Evolutionary conservation across 2,888 invertebrate genomes (phyloP).

Genomic region (Xylota segnis): DNA sequence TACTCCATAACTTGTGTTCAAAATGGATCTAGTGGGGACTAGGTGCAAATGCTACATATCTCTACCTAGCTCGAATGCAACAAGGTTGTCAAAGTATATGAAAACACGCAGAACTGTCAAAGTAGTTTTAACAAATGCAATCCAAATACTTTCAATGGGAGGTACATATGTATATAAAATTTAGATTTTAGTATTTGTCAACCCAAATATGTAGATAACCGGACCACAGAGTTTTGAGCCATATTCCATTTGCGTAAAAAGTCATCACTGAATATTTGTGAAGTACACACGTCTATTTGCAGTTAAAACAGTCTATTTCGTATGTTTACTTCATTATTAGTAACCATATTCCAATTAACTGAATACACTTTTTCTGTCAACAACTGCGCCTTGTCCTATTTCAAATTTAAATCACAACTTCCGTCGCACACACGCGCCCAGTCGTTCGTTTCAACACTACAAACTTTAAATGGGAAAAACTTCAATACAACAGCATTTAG

Average conservation of each 20-base stretch:
- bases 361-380: conserved; percentile 11
- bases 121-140: no score
- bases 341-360: conserved; percentile 2
- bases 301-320: not conserved
- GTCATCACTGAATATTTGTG: not conserved
- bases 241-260: not conserved
- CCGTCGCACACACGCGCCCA: not conserved
- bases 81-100: no score
- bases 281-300: not conserved
- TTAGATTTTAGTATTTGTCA: no score
- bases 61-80: no score
- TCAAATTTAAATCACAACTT: conserved; percentile 21
- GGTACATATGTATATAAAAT: no score
- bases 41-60: no score
- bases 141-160: no score
- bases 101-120: no score
- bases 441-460: not conserved
- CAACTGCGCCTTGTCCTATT: conserved; percentile 36
- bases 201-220: no score
- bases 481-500: conserved; percentile 38
- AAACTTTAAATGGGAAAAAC: conserved; percentile 28
- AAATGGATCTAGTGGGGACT: no score
- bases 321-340: conserved; percentile 1
- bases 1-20: no score
- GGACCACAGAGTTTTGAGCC: no score